Evolutionary conservation across 2,888 invertebrate species (phyloP).

Genomic region (Orthosia incerta): DNA sequence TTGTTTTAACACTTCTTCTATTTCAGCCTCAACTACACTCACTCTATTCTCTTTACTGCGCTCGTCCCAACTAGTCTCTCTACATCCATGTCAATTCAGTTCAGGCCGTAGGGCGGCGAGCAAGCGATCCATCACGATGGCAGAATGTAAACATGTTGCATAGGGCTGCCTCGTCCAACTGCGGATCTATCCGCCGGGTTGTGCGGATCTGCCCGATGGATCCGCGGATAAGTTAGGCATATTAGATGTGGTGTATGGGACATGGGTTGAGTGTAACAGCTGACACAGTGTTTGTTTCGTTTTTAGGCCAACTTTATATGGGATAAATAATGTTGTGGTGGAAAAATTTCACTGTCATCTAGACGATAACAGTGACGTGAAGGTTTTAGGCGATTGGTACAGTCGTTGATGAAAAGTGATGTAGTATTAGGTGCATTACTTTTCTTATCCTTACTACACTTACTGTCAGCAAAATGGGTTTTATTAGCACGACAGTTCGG

Average conservation of each 20-base stretch:
- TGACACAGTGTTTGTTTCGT: constrained; percentile 18
- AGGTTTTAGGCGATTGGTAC: neutral
- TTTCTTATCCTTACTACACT: too few relatives aligned
- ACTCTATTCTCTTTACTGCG: neutral
- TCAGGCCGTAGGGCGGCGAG: constrained; percentile 49
- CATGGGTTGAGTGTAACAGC: constrained; percentile 18
- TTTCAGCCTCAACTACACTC: constrained; percentile 17
- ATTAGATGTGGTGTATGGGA: constrained; percentile 41
- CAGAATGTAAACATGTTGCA: constrained; percentile 66
- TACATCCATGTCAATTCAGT: constrained; percentile 22
- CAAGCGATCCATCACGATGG: constrained; percentile 66
- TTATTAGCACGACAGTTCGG: too few relatives aligned
- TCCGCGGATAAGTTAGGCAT: constrained; percentile 43
- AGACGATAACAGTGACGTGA: too few relatives aligned
- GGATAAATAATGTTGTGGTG: neutral
- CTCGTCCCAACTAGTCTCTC: constrained; percentile 12
- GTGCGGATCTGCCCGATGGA: constrained; percentile 28
- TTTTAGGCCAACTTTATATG: neutral
- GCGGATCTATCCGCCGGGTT: constrained; percentile 26
- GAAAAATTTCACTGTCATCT: neutral
- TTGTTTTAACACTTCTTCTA: too few relatives aligned
- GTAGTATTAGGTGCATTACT: neutral
- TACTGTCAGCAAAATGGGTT: too few relatives aligned
- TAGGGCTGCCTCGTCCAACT: constrained; percentile 57
- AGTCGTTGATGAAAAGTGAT: neutral